Percentiles rank a stretch among this genome's conserved stretches.
Conservation (phyloP, 2,113 vertebrate species). For the Seriola quinqueradiata region DNA sequence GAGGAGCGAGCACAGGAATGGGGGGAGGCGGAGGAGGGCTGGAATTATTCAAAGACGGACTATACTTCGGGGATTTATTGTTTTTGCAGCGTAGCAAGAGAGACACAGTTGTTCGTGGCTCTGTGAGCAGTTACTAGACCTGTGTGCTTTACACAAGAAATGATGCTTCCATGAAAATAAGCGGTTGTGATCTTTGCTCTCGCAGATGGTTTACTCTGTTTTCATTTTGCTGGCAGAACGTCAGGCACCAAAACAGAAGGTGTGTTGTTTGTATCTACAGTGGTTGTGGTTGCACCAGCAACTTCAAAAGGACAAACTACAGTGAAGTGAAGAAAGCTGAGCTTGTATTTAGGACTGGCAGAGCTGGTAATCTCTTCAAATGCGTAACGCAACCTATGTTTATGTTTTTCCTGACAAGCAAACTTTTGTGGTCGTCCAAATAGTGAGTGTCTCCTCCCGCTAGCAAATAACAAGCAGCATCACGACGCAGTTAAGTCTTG, state of each 20-base stretch:
- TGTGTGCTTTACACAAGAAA: constrained; percentile 27
- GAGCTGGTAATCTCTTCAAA: no score
- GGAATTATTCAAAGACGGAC: constrained; percentile 67
- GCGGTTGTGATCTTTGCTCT: constrained; percentile 47
- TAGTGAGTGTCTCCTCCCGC: background rate
- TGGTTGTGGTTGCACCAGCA: background rate
- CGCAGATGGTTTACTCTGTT: background rate
- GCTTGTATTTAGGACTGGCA: no score
- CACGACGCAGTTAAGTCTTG: background rate
- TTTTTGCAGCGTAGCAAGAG: constrained; percentile 37
- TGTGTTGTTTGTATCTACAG: background rate
- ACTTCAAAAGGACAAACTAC: background rate
- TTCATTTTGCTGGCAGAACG: constrained; percentile 6
- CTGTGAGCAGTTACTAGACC: constrained; percentile 45
- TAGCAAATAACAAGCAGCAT: background rate
- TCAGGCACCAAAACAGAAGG: background rate
- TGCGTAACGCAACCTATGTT: background rate
- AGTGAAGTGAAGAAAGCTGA: no score
- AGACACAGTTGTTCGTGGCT: constrained; percentile 36
- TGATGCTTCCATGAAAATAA: constrained; percentile 23
- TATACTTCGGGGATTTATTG: constrained; percentile 59
- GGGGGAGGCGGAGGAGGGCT: constrained; percentile 36
- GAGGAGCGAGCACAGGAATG: constrained; percentile 29
- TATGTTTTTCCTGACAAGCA: background rate
- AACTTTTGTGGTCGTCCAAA: background rate